Evolutionary conservation across 1,140 invertebrate genomes (phyloP), one percentile per base, ranked within the genome.

Genomic region (Eupristina koningsbergeri): DNA sequence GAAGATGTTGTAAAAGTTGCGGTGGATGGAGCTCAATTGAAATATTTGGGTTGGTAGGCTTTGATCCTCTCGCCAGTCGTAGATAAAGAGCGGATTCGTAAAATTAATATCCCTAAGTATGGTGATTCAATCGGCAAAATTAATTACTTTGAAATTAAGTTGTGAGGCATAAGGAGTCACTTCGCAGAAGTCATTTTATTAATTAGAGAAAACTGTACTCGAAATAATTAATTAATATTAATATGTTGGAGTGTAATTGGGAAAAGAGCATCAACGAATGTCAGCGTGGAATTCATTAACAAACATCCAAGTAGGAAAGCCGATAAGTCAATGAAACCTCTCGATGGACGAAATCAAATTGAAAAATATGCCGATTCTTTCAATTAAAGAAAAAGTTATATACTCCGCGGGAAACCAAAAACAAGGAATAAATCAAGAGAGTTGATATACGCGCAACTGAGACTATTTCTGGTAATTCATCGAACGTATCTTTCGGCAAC

Each of bases 381-480:
- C 50, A 81, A 73, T 73, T 81, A 64, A 81, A 81, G 80, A 81
- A 81, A 81, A 75, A 64, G 80, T 73, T 73, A 26, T 11, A 22
- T 50, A 61, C 67, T 22, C 50, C 34, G 31, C 2, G 53, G 13
- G 0, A 69, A 67, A 29, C 53, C 71, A 63, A 75, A 81, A 81
- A 64, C 29, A 71, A 69, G 22, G 74, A 77, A 83, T 83, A 83
- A 83, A 83, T 77, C 73, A 83, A 83, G n/a, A 58, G 26, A 34
- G 5, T 41, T 26, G 45, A 77, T 76, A 50, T 67, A 53, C 45
- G 61, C 19, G 63, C 13, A 80, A 29, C 58, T 50, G 26, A 26
- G 58, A 17, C 78, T 26, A 39, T 61, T 45, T 41, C 73, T 61
- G 67, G 67, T 74, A 74, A 84, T 76, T 84, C 78, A 76, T 80